Conservation (phyloP, 2,888 invertebrate species). For the Maniola hyperantus region DNA sequence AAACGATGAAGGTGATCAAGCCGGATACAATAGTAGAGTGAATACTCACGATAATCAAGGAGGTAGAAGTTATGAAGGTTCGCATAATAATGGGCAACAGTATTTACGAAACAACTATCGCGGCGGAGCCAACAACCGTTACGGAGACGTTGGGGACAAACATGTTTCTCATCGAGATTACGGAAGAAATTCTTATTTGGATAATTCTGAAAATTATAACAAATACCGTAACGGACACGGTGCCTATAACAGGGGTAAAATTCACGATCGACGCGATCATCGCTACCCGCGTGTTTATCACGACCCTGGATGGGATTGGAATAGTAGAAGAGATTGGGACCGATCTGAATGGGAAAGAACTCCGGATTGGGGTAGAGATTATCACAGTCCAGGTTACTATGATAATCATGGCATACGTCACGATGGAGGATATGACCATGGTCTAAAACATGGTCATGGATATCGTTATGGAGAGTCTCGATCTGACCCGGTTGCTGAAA, state of each 20-base stretch:
- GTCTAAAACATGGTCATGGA: conserved; percentile 68
- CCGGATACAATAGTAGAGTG: conserved; percentile 67
- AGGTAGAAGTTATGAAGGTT: conserved; percentile 68
- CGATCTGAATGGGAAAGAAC: conserved; percentile 54
- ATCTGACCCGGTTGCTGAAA: conserved; percentile 60
- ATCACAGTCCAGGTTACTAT: conserved; percentile 70
- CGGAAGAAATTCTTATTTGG: conserved; percentile 73
- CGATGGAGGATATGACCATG: conserved; percentile 70
- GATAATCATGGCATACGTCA: conserved; percentile 69
- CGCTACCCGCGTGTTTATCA: conserved; percentile 53
- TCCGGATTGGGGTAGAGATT: conserved; percentile 58
- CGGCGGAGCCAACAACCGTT: conserved; percentile 65
- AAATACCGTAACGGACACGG: conserved; percentile 69
- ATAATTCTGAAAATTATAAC: conserved; percentile 69
- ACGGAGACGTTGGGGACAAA: conserved; percentile 69
- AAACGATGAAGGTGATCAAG: conserved; percentile 75
- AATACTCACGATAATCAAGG: conserved; percentile 72
- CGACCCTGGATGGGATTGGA: conserved; percentile 67
- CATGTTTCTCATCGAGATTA: conserved; percentile 69
- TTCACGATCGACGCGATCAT: conserved; percentile 62
- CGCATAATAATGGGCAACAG: conserved; percentile 71
- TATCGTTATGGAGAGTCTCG: conserved; percentile 70
- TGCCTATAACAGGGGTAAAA: conserved; percentile 64
- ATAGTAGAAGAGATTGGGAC: conserved; percentile 53
- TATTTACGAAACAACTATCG: conserved; percentile 66